Percentiles rank a stretch among this genome's conserved stretches.
Evolutionary conservation across 2,797 vertebrate species (phyloP).

Genomic region (Falco naumanni): DNA sequence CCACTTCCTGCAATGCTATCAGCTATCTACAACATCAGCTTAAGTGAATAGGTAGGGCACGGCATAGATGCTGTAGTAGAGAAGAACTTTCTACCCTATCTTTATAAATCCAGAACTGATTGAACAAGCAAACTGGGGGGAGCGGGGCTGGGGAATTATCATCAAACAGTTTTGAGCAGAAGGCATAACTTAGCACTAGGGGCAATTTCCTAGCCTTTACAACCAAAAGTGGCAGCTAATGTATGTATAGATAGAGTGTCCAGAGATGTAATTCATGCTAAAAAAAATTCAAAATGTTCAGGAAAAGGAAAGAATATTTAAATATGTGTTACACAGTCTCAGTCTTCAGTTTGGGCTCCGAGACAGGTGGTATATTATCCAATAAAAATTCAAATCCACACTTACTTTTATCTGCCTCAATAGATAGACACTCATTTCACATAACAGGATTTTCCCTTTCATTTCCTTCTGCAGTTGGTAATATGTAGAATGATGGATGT

Average conservation of each 20-base stretch:
- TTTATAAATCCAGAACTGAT: neutral
- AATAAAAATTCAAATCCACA: neutral
- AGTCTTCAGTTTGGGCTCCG: neutral
- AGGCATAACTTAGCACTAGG: neutral
- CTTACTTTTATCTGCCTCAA: neutral
- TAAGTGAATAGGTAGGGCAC: neutral
- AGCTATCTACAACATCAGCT: neutral
- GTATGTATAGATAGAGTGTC: neutral
- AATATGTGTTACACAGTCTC: neutral
- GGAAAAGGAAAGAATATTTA: neutral
- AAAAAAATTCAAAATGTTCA: neutral
- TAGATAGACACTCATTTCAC: neutral
- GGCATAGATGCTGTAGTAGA: neutral
- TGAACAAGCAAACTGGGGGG: neutral
- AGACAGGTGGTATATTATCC: neutral
- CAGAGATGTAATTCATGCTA: neutral
- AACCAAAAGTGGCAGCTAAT: neutral
- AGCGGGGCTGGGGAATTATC: no score
- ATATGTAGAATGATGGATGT: neutral
- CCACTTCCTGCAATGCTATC: neutral
- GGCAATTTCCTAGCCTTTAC: neutral
- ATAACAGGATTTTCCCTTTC: neutral
- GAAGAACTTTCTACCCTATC: neutral
- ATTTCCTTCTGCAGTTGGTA: neutral
- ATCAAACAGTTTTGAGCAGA: neutral